Evolutionary conservation across 2,113 vertebrate species (phyloP), one percentile per base, ranked within the genome.

Genomic region (Nothoprocta perdicaria): DNA sequence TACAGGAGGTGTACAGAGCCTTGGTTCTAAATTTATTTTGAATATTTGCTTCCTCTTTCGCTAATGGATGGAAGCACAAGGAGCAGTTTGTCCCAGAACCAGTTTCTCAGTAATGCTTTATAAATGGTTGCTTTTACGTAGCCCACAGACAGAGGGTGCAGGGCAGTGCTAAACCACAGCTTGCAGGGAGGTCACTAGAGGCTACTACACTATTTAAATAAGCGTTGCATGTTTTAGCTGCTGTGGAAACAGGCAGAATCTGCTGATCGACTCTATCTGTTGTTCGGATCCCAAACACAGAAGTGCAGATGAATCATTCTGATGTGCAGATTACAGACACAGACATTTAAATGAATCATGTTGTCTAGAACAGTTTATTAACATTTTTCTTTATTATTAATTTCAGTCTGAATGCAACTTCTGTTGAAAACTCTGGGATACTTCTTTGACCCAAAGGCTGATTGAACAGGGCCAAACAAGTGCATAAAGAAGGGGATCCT

Each of bases 21-120:
- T 52, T 45, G 13, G 35, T 89, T 5, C 17, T 74, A 82, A 94
- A 26, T 43, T 45, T n/a, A 67, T 77, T 67, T 79, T 67, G 41
- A 68, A 22, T 67, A 50, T 91, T 75, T 94, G 40, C 80, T 95
- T 95, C 93, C 91, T 94, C 61, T 83, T 93, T 78, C 60, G 73
- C 81, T 86, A 55, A 91, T 35, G 61, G 72, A 63, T 93, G 90
- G 80, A 94, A 90, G 66, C 72, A 67, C 60, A 62, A 77, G 78
- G 40, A 71, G 83, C 93, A 91, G 84, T 84, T 68, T 90, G 88
- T 93, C 90, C 63, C 22, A 12, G 80, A 72, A 80, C 89, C 90
- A 86, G 93, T 82, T 52, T 22, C 95, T 94, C 66, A 38, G 67
- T 90, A 95, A 90, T 88, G 80, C 80, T 94, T 88, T 90, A 27